Evolutionary conservation across 2,797 vertebrate species (phyloP), one percentile per base, ranked within the genome.

Genomic region (Darevskia mixta): DNA sequence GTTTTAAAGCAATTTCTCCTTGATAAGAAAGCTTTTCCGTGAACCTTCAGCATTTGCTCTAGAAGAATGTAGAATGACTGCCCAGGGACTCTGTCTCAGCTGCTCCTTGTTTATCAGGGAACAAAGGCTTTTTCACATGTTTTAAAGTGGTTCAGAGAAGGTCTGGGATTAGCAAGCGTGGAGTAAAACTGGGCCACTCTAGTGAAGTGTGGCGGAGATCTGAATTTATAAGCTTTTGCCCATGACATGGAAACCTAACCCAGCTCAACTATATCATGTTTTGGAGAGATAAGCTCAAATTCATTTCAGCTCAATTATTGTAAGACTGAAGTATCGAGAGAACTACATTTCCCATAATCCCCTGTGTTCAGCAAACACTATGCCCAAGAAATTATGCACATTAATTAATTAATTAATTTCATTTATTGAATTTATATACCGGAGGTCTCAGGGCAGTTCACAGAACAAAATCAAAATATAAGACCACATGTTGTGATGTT

Each of bases 41-140:
- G 80, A 87, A 87, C 79, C 75, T 35, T 87, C 38, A 58, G 29
- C 77, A 79, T 79, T 79, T 55, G 58, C 71, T 76, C n/a, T 8
- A 35, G 55, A 23, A 64, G 45, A 35, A 82, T 82, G 58, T 29
- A 77, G 55, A 66, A 87, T n/a, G 55, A 15, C 43, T 76, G 79
- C 38, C 79, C 79, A 87, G 79, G 86, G 86, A 76, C n/a, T 18
- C 23, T 58, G 2, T 55, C 35, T 66, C 49, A n/a, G 4, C n/a
- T 73, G 35, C 35, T 61, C 35, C 49, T 87, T 81, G 9, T 76
- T 87, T 76, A 86, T 86, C 78, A 72, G 66, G 41, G 25, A 55
- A 27, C 18, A 8, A 35, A 76, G 25, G 25, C 27, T 27, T 38
- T 41, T 71, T 15, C 9, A 41, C 25, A 86, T 23, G 45, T 27